A percentile compares a stretch with the other conserved stretches of the same genome.
These are phyloP conservation scores for Aphodius granarius DNA, from an alignment of 2,888 invertebrate species.

Conservation along the genomic window DNA sequence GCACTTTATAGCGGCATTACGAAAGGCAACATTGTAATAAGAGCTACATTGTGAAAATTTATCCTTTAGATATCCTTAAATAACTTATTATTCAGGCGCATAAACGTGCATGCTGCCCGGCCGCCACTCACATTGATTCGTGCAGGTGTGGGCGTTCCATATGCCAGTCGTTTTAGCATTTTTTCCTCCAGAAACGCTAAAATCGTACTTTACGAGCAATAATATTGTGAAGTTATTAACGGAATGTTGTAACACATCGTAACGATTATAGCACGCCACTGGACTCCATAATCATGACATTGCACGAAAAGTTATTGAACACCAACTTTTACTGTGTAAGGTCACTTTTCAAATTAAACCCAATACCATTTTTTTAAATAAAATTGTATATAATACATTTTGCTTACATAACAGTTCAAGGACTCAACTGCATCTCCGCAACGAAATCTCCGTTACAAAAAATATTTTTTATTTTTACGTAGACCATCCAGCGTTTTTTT, in stretches of 20 bases:
- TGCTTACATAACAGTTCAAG: too few species aligned
- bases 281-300: background rate
- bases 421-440: too few species aligned
- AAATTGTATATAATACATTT: too few species aligned
- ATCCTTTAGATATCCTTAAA: background rate
- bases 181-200: background rate
- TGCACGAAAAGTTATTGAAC: background rate
- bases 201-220: constrained; percentile 6
- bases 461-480: too few species aligned
- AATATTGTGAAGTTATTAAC: constrained; percentile 16
- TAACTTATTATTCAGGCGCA: background rate
- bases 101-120: background rate
- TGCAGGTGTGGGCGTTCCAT: background rate
- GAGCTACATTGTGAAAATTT: background rate
- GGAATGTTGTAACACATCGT: constrained; percentile 13
- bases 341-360: background rate
- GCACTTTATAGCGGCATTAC: background rate
- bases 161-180: background rate
- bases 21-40: background rate
- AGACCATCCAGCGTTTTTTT: too few species aligned
- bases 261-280: constrained; percentile 2
- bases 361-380: too few species aligned
- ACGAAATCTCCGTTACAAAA: too few species aligned
- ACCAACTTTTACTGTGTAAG: background rate
- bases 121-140: background rate